These are phyloP conservation scores for Prunella himalayana DNA, from an alignment of 2,113 vertebrate species.

Conservation along the genomic window DNA sequence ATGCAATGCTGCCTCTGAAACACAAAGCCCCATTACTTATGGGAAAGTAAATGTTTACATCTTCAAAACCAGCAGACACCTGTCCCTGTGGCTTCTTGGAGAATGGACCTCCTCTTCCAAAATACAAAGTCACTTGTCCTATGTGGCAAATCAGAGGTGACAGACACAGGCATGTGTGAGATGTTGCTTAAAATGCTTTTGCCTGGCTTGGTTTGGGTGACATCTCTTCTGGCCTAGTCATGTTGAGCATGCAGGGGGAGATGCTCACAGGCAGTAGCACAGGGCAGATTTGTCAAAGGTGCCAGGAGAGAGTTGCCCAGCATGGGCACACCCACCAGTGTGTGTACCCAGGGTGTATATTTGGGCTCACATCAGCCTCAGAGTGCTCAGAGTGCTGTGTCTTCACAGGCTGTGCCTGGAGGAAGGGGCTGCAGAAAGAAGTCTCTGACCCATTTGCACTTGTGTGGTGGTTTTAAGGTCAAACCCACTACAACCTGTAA, in stretches of 20 bases:
- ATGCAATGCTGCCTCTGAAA: neutral
- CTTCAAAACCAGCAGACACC: neutral
- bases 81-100: neutral
- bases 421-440: neutral
- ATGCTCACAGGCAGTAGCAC: neutral
- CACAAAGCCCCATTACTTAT: neutral
- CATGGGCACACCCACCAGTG: rapidly evolving
- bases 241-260: neutral
- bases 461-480: neutral
- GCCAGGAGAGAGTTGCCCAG: neutral
- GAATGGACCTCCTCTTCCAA: neutral
- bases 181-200: neutral
- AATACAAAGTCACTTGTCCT: neutral
- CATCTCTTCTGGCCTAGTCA: neutral
- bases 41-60: neutral
- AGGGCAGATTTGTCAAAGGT: neutral
- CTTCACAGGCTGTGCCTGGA: neutral
- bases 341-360: neutral
- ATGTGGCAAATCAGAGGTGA: neutral
- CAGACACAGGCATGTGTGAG: neutral
- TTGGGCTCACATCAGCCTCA: neutral
- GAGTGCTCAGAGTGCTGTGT: rapidly evolving
- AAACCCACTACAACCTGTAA: neutral
- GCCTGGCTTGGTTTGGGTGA: neutral
- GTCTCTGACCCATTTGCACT: neutral